Base-by-base conservation (phyloP, 2,113 vertebrate genomes). In the Triplophysa siluroides region DNA sequence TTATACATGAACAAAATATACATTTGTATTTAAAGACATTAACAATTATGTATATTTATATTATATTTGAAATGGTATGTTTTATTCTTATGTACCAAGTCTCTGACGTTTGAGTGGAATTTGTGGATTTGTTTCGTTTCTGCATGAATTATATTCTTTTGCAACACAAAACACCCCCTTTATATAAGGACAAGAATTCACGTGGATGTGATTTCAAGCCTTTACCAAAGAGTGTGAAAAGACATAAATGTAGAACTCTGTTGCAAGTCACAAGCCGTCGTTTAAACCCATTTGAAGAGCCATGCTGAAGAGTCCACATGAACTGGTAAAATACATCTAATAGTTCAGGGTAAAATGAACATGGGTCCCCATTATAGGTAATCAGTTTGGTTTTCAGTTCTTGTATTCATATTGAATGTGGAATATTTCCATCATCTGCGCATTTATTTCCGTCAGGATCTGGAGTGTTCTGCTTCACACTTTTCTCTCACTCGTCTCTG, bases 121-220 rank as follows among this genome's bases (percentile, higher is more conserved):
- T 29, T 33, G 61, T 56, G 45, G 65, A 19, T 83, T 77, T 41
- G 71, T 80, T 83, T 63, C 52, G 61, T 63, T 47, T 64, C 69
- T 84, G 76, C 71, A 50, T 60, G 52, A 76, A 75, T 68, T 75
- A 83, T 52, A 1, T 21, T 71, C 16, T 26, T 3, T 52, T 18
- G 13, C 45, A 78, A 12, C 50, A 73, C 62, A 88, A 78, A 78
- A 64, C 81, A 63, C 33, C 47, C 14, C 81, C 83, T 79, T 45
- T 78, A 45, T 8, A 3, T 50, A 77, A 38, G 63, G 89, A 82
- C 85, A 87, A 89, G 87, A 87, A 60, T 84, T 83, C 81, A 74
- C 90, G 87, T 91, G 88, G 78, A 78, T 83, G 29, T 79, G 68
- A 91, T 92, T 91, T 91, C 85, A 90, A 76, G 86, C 84, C 47